Conservation (phyloP, 2,113 vertebrate genomes). For the Geococcyx californianus region DNA sequence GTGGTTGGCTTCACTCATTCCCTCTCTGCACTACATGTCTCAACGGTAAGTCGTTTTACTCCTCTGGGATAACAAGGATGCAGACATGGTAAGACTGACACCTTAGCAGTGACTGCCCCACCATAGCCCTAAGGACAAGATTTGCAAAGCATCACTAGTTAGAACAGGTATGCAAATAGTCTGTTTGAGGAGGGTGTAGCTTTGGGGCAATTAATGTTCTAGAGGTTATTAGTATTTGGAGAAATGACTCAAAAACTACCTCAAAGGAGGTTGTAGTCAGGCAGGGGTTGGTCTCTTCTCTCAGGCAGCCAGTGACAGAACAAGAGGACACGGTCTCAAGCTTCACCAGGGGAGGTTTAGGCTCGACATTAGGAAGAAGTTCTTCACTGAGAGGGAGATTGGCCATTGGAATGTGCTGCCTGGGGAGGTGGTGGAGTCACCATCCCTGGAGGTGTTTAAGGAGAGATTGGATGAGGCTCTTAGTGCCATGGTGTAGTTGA, state of each 20-base stretch:
- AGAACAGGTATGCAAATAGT: not conserved
- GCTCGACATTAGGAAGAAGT: too few species aligned
- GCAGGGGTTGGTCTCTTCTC: too few species aligned
- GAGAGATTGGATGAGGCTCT: too few species aligned
- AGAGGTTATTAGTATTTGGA: not conserved
- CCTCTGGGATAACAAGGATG: not conserved
- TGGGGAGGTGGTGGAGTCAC: too few species aligned
- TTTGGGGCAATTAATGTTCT: not conserved
- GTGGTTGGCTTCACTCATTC: not conserved
- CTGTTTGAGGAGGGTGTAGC: not conserved
- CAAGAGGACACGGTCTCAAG: too few species aligned
- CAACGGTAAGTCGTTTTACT: not conserved
- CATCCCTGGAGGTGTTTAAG: too few species aligned
- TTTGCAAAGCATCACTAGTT: not conserved
- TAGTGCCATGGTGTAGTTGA: too few species aligned
- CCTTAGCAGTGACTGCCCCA: not conserved
- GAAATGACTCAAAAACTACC: not conserved
- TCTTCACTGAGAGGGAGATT: too few species aligned
- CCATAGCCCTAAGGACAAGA: not conserved
- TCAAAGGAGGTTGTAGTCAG: too few species aligned
- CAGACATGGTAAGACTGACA: not conserved
- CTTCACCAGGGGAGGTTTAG: too few species aligned
- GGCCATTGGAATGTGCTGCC: too few species aligned
- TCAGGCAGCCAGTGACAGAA: too few species aligned
- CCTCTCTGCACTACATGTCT: not conserved